A percentile compares a stretch with the other conserved stretches of the same genome.
phyloP scores from a whole-genome alignment of 2,888 invertebrate genomes.

The Parnassius smintheus region DNA sequence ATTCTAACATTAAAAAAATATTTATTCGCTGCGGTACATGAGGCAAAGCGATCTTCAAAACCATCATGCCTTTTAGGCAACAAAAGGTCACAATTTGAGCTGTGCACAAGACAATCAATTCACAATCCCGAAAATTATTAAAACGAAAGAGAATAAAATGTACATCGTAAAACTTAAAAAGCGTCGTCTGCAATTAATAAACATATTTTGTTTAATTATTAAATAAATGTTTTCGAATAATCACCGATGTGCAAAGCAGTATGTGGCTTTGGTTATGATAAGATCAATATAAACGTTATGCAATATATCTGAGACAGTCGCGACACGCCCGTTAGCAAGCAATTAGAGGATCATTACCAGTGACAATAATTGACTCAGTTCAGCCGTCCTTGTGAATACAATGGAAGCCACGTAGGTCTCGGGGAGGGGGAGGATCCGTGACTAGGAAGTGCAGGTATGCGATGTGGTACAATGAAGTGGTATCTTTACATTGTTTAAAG shows the following conservation, averaged over 20 bases:
- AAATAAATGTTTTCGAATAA: not conserved
- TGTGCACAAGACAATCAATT: not conserved
- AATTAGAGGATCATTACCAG: constrained; percentile 25
- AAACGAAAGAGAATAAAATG: too few species aligned
- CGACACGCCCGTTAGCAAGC: constrained; percentile 12
- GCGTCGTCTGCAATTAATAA: too few species aligned
- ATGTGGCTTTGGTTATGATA: constrained; percentile 2
- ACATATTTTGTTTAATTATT: too few species aligned
- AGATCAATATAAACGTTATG: constrained; percentile 2
- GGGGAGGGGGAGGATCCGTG: constrained; percentile 4
- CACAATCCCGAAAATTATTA: not conserved
- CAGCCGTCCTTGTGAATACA: constrained; percentile 20
- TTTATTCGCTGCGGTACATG: too few species aligned
- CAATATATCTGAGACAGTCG: constrained; percentile 7
- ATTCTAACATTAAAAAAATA: too few species aligned
- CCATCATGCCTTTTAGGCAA: too few species aligned
- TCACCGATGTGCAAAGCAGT: not conserved
- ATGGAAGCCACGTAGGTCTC: constrained; percentile 12
- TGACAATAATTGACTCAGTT: constrained; percentile 24
- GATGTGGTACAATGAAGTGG: not conserved
- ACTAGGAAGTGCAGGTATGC: constrained; percentile 13
- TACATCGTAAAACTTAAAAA: too few species aligned
- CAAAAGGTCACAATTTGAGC: too few species aligned
- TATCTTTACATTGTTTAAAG: too few species aligned
- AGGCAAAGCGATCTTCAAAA: too few species aligned